Evolutionary conservation across 2,888 invertebrate species (phyloP).

Genomic region (Ochropacha duplaris): DNA sequence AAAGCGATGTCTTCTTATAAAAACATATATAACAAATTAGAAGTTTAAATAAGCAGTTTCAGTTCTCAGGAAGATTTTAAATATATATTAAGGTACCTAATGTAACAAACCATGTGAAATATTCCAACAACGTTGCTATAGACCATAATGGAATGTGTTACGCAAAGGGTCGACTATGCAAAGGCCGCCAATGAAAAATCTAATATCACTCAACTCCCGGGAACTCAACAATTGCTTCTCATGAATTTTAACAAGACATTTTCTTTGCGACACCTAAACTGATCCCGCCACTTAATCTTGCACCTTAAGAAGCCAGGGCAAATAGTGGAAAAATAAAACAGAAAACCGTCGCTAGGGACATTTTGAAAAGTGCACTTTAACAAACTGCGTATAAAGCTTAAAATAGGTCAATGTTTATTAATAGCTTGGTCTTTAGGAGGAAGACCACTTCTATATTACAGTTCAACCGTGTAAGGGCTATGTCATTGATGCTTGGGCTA

Average conservation of each 20-base stretch:
- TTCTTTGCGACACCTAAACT: conserved; percentile 59
- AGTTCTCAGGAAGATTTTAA: no score
- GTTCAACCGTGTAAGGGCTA: not conserved
- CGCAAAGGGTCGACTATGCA: not conserved
- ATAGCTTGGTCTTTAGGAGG: not conserved
- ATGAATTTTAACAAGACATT: conserved; percentile 75
- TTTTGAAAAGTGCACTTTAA: conserved; percentile 7
- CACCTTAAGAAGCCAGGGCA: conserved; percentile 23
- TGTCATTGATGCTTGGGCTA: no score
- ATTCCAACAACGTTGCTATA: not conserved
- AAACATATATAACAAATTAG: no score
- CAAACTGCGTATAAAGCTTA: conserved; percentile 5
- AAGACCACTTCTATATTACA: not conserved
- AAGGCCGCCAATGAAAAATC: conserved; percentile 44
- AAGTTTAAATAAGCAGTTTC: no score
- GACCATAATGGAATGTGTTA: not conserved
- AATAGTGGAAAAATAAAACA: conserved; percentile 28
- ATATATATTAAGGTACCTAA: not conserved
- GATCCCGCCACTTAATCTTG: conserved; percentile 49
- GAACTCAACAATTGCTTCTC: conserved; percentile 66
- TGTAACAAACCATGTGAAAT: not conserved
- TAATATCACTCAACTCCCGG: conserved; percentile 64
- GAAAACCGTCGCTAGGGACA: not conserved
- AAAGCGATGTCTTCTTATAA: no score
- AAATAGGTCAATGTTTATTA: conserved; percentile 8